Conservation (phyloP, 2,113 vertebrate species). For the Oophaga pumilio region DNA sequence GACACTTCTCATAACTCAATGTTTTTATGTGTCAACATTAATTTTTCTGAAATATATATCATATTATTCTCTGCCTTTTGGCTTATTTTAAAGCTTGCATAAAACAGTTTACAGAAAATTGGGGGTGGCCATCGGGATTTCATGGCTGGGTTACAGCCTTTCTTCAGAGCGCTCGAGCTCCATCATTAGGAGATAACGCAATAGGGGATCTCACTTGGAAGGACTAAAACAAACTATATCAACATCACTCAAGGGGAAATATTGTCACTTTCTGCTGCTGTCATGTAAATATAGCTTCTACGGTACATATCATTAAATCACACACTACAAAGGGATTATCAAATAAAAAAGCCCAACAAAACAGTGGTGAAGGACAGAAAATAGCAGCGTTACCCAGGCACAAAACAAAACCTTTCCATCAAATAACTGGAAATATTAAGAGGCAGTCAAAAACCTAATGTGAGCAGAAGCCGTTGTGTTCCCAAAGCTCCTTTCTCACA, state of each 20-base stretch:
- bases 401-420: constrained; percentile 45
- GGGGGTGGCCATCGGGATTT: background rate
- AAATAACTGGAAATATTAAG: constrained; percentile 52
- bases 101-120: background rate
- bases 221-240: constrained; percentile 40
- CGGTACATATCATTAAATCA: constrained; percentile 39
- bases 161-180: constrained; percentile 11
- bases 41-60: background rate
- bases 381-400: constrained; percentile 28
- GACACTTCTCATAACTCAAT: background rate
- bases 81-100: constrained; percentile 12
- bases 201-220: constrained; percentile 37
- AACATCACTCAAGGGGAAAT: constrained; percentile 26
- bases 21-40: background rate
- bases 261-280: constrained; percentile 47
- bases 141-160: background rate
- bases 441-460: constrained; percentile 64
- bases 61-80: constrained; percentile 8
- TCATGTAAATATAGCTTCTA: constrained; percentile 40
- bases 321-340: constrained; percentile 35
- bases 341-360: constrained; percentile 19
- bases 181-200: constrained; percentile 43
- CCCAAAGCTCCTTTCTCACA: constrained; percentile 57
- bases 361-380: background rate
- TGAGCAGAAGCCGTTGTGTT: constrained; percentile 56